A percentile compares a stretch with the other conserved stretches of the same genome.
phyloP scores from a whole-genome alignment of 2,797 vertebrate genomes.

The Ispidina lecontei region DNA sequence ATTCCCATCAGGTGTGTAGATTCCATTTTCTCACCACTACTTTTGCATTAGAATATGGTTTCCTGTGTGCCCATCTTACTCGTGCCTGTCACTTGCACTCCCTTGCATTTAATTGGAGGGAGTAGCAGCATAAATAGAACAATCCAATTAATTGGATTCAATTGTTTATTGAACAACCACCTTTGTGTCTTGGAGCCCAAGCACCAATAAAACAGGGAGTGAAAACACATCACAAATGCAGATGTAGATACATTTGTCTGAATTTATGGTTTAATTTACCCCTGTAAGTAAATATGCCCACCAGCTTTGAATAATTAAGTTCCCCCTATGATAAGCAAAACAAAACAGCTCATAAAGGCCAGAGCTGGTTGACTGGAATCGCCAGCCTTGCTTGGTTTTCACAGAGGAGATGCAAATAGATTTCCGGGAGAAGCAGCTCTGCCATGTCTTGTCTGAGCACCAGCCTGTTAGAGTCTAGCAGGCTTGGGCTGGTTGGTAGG shows the following conservation, averaged over 20 bases:
- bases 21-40: slow-evolving; percentile 44
- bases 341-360: background rate
- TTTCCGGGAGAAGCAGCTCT: background rate
- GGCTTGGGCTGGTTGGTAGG: background rate
- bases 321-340: background rate
- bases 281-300: slow-evolving; percentile 19
- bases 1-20: slow-evolving; percentile 20
- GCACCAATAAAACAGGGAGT: background rate
- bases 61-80: background rate
- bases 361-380: background rate
- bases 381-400: background rate
- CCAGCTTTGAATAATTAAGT: slow-evolving; percentile 36
- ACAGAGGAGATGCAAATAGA: background rate
- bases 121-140: slow-evolving; percentile 30
- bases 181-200: slow-evolving; percentile 10
- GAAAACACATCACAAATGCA: background rate
- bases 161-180: slow-evolving; percentile 23
- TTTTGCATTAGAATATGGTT: slow-evolving; percentile 28
- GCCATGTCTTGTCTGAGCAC: background rate
- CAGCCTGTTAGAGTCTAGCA: background rate
- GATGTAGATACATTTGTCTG: slow-evolving; percentile 25
- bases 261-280: slow-evolving; percentile 46
- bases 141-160: slow-evolving; percentile 16
- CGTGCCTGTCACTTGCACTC: background rate
- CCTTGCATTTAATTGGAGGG: slow-evolving; percentile 34